phyloP scores from a whole-genome alignment of 2,113 vertebrate genomes.

The Sterrhoptilus dennistouni region DNA sequence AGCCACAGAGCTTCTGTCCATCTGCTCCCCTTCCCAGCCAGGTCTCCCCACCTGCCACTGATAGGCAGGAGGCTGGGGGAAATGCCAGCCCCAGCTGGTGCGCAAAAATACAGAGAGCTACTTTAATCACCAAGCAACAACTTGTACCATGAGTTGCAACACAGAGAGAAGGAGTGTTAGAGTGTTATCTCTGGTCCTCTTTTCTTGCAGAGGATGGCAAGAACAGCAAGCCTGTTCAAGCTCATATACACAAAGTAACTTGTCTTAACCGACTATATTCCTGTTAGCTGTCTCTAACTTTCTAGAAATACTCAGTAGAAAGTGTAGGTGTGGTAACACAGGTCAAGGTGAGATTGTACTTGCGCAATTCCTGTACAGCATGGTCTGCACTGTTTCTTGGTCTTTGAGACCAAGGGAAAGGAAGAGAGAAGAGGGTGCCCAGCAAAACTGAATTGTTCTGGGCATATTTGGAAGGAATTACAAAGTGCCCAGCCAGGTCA shows the following conservation, averaged over 20 bases:
- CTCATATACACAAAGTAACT: neutral
- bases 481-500: neutral
- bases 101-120: neutral
- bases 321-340: neutral
- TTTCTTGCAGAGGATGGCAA: neutral
- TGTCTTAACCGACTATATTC: neutral
- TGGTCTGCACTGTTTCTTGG: neutral
- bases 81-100: neutral
- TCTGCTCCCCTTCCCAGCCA: neutral
- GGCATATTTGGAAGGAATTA: neutral
- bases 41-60: neutral
- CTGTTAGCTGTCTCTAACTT: neutral
- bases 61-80: neutral
- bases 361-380: neutral
- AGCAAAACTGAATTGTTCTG: neutral
- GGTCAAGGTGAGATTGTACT: neutral
- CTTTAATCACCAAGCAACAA: neutral
- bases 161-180: neutral
- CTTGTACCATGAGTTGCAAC: neutral
- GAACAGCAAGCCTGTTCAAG: neutral
- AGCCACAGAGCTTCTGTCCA: rapidly evolving
- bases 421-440: neutral
- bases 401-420: neutral
- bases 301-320: neutral
- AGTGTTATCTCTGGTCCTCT: neutral